These are phyloP conservation scores for Hypsibius dujardini DNA, from an alignment of 1,140 invertebrate genomes.

Conservation along the genomic window DNA sequence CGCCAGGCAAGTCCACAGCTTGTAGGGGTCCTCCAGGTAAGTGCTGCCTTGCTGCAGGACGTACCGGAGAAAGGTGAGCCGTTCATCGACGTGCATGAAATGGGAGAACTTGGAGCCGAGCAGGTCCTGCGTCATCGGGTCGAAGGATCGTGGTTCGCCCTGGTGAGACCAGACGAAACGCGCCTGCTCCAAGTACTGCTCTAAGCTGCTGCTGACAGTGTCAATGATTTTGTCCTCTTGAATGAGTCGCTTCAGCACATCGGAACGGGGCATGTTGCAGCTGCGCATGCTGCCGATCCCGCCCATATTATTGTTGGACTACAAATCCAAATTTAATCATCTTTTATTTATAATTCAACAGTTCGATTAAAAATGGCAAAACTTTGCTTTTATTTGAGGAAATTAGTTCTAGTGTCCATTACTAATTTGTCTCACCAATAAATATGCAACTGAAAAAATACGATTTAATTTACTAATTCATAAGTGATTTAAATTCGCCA, in stretches of 20 bases:
- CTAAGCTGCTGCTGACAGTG: slow-evolving; percentile 1
- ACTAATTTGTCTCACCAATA: too few relatives aligned
- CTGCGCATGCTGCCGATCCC: neutral
- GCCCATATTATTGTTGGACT: neutral
- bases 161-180: neutral
- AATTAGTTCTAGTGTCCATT: too few relatives aligned
- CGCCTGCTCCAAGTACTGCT: slow-evolving; percentile 5
- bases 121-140: neutral
- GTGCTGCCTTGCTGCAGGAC: slow-evolving; percentile 35
- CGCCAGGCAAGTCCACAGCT: slow-evolving; percentile 76
- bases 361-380: too few relatives aligned
- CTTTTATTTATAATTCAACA: too few relatives aligned
- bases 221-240: neutral
- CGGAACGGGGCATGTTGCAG: neutral
- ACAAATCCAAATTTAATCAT: too few relatives aligned
- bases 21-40: neutral
- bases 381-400: too few relatives aligned
- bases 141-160: neutral
- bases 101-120: neutral
- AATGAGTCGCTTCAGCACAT: neutral
- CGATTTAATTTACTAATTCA: too few relatives aligned
- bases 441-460: too few relatives aligned
- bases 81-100: slow-evolving; percentile 62
- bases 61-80: slow-evolving; percentile 80
- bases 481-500: too few relatives aligned